Base-by-base conservation (phyloP, 2,888 invertebrate genomes). In the Conchocele bisecta region DNA sequence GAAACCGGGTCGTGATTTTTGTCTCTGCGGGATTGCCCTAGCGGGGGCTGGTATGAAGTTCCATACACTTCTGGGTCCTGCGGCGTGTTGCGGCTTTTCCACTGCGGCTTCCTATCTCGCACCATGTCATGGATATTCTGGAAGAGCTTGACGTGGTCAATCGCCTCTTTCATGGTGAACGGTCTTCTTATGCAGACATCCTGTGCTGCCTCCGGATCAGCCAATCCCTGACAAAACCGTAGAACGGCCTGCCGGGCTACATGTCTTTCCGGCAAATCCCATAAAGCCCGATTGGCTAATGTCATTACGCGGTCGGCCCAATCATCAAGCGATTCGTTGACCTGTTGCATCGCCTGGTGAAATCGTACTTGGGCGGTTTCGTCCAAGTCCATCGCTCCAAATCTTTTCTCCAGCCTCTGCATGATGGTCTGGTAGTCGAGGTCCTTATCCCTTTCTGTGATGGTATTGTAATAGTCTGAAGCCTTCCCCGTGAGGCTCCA, bases 401-500 rank as follows among this genome's bases (percentile, higher is more conserved):
- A 50, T n/a, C 50, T 26, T 5, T 17, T 28, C 20, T 50, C 50
- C 6, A 50, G 50, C 20, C 31, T 26, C n/a, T n/a, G n/a, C n/a
- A 50, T 5, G 9, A 28, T 17, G 9, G 28, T 28, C 9, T 31
- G 4, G 31, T 28, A 50, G 7, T 5, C 31, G n/a, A 50, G 31
- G 3, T 29, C 7, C 15, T 11, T 13, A 4, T n/a, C 17, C 7
- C 31, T 28, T 6, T 50, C 50, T 3, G n/a, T 31, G 3, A 50
- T 4, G 9, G 31, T 6, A 28, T n/a, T 31, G 31, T 50, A 50
- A 28, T 31, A 50, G n/a, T 50, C 50, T 28, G 50, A 28, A 5
- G 50, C 50, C 50, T 29, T 50, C 4, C 28, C 50, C n/a, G 50
- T 50, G n/a, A 28, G 22, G 17, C 50, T 28, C 50, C 50, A 50